These are phyloP conservation scores for Seriola quinqueradiata DNA, from an alignment of 2,113 vertebrate species.

Conservation along the genomic window DNA sequence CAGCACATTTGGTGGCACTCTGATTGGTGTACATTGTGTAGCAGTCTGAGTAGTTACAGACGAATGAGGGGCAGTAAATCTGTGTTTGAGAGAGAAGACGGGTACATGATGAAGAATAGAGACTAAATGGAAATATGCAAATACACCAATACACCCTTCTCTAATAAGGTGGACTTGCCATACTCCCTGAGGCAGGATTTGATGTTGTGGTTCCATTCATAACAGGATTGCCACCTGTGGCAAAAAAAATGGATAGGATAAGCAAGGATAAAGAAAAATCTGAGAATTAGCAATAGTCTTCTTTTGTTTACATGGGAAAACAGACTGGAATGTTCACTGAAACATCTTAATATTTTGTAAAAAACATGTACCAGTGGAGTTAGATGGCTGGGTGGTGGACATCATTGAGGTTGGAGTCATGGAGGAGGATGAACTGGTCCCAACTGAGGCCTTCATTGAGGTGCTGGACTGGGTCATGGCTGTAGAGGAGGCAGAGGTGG, in stretches of 20 bases:
- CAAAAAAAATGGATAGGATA: conserved; percentile 19
- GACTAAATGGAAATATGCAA: not conserved
- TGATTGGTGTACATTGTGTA: conserved; percentile 66
- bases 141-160: not conserved
- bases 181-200: conserved; percentile 23
- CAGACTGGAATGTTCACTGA: not conserved
- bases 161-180: conserved; percentile 42
- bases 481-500: conserved; percentile 8
- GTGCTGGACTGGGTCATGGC: not conserved
- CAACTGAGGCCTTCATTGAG: not conserved
- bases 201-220: conserved; percentile 22
- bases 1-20: conserved; percentile 53
- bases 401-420: conserved; percentile 9
- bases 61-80: conserved; percentile 76
- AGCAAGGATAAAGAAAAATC: not conserved
- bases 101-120: not conserved
- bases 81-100: conserved; percentile 51
- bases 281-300: not conserved
- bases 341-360: not conserved
- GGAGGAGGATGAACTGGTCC: not conserved
- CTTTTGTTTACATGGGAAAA: not conserved
- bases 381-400: conserved; percentile 9
- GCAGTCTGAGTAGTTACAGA: conserved; percentile 79
- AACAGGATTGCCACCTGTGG: conserved; percentile 7
- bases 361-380: conserved; percentile 9